phyloP scores from a whole-genome alignment of 2,888 invertebrate species.

The Empis livida region DNA sequence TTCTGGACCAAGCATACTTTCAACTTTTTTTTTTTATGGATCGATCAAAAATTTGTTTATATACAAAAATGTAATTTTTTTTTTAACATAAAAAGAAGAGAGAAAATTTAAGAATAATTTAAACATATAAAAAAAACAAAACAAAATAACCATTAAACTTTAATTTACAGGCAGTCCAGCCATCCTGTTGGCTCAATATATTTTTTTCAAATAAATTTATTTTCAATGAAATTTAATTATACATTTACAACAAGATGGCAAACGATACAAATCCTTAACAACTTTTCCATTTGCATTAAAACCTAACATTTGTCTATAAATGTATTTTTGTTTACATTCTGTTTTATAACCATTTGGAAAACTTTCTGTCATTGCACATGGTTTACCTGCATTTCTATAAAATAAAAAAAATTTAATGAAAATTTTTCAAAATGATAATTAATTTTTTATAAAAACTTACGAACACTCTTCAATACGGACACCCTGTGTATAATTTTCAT shows the following conservation, averaged over 20 bases:
- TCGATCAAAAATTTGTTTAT: too few species aligned
- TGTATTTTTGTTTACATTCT: constrained; percentile 46
- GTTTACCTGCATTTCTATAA: constrained; percentile 32
- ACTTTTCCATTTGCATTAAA: constrained; percentile 35
- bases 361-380: constrained; percentile 39
- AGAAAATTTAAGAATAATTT: too few species aligned
- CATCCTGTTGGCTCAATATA: constrained; percentile 19
- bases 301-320: constrained; percentile 41
- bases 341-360: constrained; percentile 40
- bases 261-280: constrained; percentile 40
- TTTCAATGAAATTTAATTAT: constrained; percentile 21
- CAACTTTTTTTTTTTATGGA: too few species aligned
- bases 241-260: constrained; percentile 70
- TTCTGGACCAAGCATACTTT: too few species aligned
- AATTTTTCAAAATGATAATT: not conserved
- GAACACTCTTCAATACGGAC: constrained; percentile 59
- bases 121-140: too few species aligned
- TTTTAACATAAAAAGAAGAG: too few species aligned
- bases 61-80: too few species aligned
- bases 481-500: constrained; percentile 51
- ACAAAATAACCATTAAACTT: not conserved
- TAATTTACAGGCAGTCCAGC: constrained; percentile 23
- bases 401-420: not conserved
- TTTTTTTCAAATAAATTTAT: not conserved
- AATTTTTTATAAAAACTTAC: constrained; percentile 39